Conservation (phyloP, 2,888 invertebrate species). For the Morpho deidamia region DNA sequence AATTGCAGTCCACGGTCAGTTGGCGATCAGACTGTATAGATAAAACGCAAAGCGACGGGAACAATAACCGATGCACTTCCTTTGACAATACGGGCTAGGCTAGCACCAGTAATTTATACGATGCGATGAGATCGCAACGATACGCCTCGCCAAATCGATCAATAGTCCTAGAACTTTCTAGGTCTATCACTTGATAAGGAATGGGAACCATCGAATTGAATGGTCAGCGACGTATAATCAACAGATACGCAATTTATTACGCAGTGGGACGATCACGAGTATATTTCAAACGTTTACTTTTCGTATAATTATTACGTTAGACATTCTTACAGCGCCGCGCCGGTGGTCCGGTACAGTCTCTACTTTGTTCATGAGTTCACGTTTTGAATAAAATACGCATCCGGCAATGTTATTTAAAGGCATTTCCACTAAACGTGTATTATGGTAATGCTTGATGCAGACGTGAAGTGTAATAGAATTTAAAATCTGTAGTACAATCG, state of each 20-base stretch:
- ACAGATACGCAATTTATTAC: constrained; percentile 34
- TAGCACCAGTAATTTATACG: constrained; percentile 53
- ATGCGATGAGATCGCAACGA: constrained; percentile 55
- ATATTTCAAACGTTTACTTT: constrained; percentile 16
- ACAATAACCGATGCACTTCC: constrained; percentile 75
- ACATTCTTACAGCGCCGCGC: constrained; percentile 20
- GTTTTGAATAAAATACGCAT: constrained; percentile 26
- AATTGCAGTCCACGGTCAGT: constrained; percentile 53
- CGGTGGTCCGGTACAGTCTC: constrained; percentile 30
- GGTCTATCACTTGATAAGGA: constrained; percentile 65
- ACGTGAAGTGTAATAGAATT: constrained; percentile 30
- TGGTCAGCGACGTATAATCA: constrained; percentile 58
- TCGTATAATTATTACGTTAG: constrained; percentile 28
- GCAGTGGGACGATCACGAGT: constrained; percentile 17
- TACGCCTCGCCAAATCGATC: constrained; percentile 62
- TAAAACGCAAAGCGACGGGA: constrained; percentile 60
- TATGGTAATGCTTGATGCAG: constrained; percentile 29
- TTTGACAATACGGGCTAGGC: constrained; percentile 54
- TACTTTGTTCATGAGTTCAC: constrained; percentile 23
- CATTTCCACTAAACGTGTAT: constrained; percentile 30
- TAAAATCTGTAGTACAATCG: constrained; percentile 29
- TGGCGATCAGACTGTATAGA: constrained; percentile 51
- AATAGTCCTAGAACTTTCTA: constrained; percentile 63
- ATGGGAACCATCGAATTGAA: constrained; percentile 61
- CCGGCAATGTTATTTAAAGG: constrained; percentile 28